phyloP scores from a whole-genome alignment of 2,797 vertebrate species.

The Liasis olivaceus region DNA sequence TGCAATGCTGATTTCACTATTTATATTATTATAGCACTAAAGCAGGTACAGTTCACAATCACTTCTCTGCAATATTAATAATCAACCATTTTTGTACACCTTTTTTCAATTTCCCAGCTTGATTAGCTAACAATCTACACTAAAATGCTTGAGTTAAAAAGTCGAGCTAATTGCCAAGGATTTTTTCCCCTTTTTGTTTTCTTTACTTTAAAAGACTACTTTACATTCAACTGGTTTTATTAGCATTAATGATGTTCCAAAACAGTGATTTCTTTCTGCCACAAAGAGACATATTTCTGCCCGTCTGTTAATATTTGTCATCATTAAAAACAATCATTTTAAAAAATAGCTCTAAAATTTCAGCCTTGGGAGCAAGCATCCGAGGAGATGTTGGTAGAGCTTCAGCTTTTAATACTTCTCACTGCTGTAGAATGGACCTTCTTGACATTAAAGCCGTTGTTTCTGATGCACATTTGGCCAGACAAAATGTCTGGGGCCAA shows the following conservation, averaged over 20 bases:
- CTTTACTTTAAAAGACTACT: slow-evolving; percentile 44
- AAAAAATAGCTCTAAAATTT: not conserved
- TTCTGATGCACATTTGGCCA: not conserved
- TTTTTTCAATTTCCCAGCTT: slow-evolving; percentile 68
- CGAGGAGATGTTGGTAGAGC: not conserved
- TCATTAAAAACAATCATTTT: slow-evolving; percentile 36
- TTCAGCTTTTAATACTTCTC: not conserved
- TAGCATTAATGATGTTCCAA: slow-evolving; percentile 56
- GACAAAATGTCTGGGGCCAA: not conserved
- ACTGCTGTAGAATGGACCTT: not conserved
- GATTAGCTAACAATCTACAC: slow-evolving; percentile 70
- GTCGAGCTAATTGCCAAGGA: slow-evolving; percentile 66
- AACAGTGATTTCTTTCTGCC: slow-evolving; percentile 35
- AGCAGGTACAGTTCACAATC: slow-evolving; percentile 58
- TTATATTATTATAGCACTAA: slow-evolving; percentile 68
- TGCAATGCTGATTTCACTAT: slow-evolving; percentile 63
- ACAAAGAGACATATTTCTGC: slow-evolving; percentile 29
- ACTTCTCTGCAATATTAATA: slow-evolving; percentile 67
- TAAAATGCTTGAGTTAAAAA: slow-evolving; percentile 69
- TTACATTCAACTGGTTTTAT: slow-evolving; percentile 65
- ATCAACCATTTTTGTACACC: slow-evolving; percentile 66
- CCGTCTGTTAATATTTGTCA: slow-evolving; percentile 42
- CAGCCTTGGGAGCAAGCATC: not conserved
- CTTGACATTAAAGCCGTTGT: not conserved
- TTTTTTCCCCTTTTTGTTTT: slow-evolving; percentile 43